Percentiles rank a stretch among this genome's conserved stretches.
Evolutionary conservation across 2,113 vertebrate genomes (phyloP).

Genomic region (Mormyrus iriodes): DNA sequence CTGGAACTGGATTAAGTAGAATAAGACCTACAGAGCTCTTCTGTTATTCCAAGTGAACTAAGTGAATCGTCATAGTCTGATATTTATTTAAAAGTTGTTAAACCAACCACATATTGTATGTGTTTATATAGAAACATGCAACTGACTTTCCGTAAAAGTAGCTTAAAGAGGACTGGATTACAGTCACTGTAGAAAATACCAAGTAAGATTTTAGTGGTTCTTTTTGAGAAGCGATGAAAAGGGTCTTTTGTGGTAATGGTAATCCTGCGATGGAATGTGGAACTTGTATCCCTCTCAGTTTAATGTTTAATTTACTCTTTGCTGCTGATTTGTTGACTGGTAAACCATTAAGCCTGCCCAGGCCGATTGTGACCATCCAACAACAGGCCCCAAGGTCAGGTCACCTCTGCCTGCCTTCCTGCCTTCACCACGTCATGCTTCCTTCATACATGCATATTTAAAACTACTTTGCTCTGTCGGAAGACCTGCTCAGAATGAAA

Average conservation of each 20-base stretch:
- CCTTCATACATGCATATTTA: neutral
- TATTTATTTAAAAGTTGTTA: neutral
- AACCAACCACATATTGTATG: neutral
- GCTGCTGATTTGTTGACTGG: neutral
- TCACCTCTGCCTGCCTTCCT: neutral
- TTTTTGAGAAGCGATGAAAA: neutral
- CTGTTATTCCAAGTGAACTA: neutral
- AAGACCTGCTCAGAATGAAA: neutral
- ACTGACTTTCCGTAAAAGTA: neutral
- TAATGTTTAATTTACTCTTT: neutral
- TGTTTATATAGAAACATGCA: neutral
- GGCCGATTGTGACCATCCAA: neutral
- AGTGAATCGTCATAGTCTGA: neutral
- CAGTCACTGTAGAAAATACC: neutral
- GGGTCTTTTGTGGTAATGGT: neutral
- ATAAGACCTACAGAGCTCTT: neutral
- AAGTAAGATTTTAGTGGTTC: neutral
- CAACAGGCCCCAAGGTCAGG: neutral
- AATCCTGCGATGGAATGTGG: neutral
- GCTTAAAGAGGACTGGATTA: neutral
- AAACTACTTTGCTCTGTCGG: neutral
- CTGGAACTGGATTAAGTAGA: neutral
- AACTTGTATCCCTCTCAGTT: neutral
- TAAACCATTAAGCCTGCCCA: neutral
- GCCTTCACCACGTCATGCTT: neutral